Evolutionary conservation across 1,140 invertebrate species (phyloP).

Genomic region (Drosophila micromelanica): DNA sequence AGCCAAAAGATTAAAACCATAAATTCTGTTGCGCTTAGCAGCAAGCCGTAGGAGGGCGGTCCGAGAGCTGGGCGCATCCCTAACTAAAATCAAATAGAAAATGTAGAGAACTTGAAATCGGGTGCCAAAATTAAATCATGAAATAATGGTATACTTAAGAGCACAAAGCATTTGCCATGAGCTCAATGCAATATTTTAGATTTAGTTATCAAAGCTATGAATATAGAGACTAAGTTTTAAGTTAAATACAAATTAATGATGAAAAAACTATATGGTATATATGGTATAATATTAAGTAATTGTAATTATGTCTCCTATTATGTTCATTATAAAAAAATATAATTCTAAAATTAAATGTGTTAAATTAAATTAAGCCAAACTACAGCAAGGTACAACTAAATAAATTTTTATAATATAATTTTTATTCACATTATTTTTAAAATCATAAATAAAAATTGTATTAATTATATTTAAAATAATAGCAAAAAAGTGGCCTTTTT

Average conservation of each 20-base stretch:
- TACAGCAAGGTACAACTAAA: too few relatives aligned
- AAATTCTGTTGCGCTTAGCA: constrained; percentile 65
- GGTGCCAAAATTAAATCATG: constrained; percentile 42
- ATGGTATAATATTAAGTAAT: too few relatives aligned
- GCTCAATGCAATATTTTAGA: background rate
- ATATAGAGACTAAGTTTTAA: background rate
- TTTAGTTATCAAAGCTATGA: constrained; percentile 1
- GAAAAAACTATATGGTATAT: background rate
- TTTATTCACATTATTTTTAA: too few relatives aligned
- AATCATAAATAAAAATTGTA: too few relatives aligned
- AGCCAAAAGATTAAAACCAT: constrained; percentile 78
- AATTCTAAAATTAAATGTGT: too few relatives aligned
- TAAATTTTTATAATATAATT: too few relatives aligned
- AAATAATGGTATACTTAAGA: constrained; percentile 34
- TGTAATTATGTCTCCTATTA: too few relatives aligned
- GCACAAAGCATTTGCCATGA: background rate
- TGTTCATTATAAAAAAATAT: too few relatives aligned
- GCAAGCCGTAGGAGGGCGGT: constrained; percentile 7
- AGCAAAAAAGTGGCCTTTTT: background rate
- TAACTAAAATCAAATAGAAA: constrained; percentile 31
- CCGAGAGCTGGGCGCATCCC: constrained; percentile 10
- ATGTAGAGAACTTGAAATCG: constrained; percentile 20
- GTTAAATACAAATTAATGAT: background rate
- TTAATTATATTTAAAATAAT: too few relatives aligned
- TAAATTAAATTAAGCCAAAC: too few relatives aligned